These are phyloP conservation scores for Metaphire vulgaris DNA, from an alignment of 1,140 invertebrate species.

Conservation along the genomic window DNA sequence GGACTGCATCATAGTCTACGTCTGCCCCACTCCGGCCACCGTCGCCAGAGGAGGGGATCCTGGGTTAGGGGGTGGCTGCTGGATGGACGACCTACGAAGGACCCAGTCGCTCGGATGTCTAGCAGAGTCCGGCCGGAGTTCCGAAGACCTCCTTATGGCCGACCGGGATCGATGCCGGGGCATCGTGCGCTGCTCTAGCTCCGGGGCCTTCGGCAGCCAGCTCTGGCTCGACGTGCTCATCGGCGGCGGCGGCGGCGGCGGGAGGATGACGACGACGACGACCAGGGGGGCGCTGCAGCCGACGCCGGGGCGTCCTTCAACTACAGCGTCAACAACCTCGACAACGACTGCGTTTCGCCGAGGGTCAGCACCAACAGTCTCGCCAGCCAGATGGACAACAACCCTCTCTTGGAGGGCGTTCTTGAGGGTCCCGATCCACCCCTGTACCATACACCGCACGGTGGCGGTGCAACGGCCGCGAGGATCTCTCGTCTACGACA, in stretches of 20 bases:
- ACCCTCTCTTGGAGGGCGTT: not conserved
- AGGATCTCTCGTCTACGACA: not conserved
- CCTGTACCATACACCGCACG: no score
- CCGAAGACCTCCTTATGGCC: not conserved
- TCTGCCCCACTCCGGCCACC: not conserved
- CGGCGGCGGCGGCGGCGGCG: no score
- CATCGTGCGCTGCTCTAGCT: not conserved
- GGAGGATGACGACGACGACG: no score
- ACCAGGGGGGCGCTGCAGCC: not conserved
- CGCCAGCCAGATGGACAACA: constrained; percentile 7
- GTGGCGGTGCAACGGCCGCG: no score
- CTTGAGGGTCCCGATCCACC: not conserved
- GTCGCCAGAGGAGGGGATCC: no score
- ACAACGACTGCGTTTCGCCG: constrained; percentile 21
- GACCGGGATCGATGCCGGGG: not conserved
- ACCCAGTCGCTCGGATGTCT: not conserved
- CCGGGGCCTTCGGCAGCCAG: not conserved
- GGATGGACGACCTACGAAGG: not conserved
- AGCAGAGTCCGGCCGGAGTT: not conserved
- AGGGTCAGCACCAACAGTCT: constrained; percentile 21
- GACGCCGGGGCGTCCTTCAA: not conserved
- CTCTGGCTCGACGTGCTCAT: not conserved
- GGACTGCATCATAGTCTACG: not conserved
- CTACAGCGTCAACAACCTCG: constrained; percentile 11
- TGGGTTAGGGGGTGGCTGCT: no score